Evolutionary conservation across 1,140 invertebrate species (phyloP), one percentile per base, ranked within the genome.

Genomic region (Whitmania pigra): DNA sequence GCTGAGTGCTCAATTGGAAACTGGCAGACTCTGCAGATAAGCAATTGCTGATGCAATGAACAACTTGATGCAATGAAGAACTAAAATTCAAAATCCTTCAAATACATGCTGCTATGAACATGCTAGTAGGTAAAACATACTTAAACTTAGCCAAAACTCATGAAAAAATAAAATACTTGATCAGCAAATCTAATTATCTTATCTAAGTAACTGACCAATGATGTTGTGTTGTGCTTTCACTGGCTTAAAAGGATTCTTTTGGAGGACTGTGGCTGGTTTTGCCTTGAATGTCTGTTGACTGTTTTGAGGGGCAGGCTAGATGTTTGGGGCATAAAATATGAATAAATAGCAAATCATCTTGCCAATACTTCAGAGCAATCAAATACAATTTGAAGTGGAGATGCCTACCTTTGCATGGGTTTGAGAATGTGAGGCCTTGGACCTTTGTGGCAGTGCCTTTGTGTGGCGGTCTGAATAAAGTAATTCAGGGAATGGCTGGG

Each of bases 191-290:
- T 27, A 7, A 18, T 31, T 63, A 18, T 3, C 9, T 6, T 13
- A 63, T 63, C 57, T 13, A 25, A 9, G 57, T 31, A 13, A 63
- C 57, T 63, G 57, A 63, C 57, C 57, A 20, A 31, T n/a, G 29
- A 31, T 63, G 29, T 63, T 22, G 22, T 63, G 57, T 25, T 63
- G 57, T 2, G 57, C 57, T n/a, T 63, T 63, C 29, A 31, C 22
- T 63, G 57, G 57, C 18, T 31, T 63, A 31, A 63, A 63, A 31
- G 57, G 57, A 31, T 63, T 63, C 29, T 63, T 63, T 63, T 63
- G 57, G 9, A 63, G 57, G 20, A 63, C 57, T 11, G 22, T 63
- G 29, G 57, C 57, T 15, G 57, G 57, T 31, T 63, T 63, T 22
- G 57, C 57, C 29, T 63, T 63, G 57, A 63, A 63, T 4, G 11